Conservation (phyloP, 2,888 invertebrate genomes). For the Chloromyia formosa region DNA sequence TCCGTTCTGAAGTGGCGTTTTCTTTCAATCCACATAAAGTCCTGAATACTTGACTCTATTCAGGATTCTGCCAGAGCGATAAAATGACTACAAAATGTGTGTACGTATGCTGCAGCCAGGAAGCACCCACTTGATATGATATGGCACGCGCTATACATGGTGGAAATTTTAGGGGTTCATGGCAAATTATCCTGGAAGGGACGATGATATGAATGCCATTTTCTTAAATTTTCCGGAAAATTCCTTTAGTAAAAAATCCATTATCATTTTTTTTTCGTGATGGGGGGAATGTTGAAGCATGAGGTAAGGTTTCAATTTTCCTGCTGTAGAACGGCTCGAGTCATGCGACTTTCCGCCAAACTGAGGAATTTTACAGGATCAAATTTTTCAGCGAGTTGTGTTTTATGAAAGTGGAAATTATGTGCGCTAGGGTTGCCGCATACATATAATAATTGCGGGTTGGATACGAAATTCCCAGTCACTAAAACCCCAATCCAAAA, state of each 20-base stretch:
- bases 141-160: slow-evolving; percentile 2
- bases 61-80: neutral
- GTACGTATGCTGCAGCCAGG: neutral
- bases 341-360: too few relatives aligned
- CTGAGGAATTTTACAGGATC: too few relatives aligned
- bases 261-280: neutral
- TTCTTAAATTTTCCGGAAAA: neutral
- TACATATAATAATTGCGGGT: too few relatives aligned
- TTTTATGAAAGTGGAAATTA: too few relatives aligned
- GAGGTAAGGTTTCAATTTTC: too few relatives aligned
- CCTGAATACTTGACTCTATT: slow-evolving; percentile 2
- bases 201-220: neutral
- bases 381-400: too few relatives aligned
- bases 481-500: too few relatives aligned
- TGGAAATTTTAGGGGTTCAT: neutral
- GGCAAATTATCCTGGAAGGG: neutral
- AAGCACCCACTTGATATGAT: slow-evolving; percentile 15
- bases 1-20: slow-evolving; percentile 9
- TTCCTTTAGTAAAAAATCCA: slow-evolving; percentile 4
- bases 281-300: neutral
- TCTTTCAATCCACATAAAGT: slow-evolving; percentile 2
- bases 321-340: too few relatives aligned
- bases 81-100: neutral
- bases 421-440: too few relatives aligned
- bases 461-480: too few relatives aligned